Conservation (phyloP, 2,888 invertebrate species). For the Nesidiocoris tenuis region DNA sequence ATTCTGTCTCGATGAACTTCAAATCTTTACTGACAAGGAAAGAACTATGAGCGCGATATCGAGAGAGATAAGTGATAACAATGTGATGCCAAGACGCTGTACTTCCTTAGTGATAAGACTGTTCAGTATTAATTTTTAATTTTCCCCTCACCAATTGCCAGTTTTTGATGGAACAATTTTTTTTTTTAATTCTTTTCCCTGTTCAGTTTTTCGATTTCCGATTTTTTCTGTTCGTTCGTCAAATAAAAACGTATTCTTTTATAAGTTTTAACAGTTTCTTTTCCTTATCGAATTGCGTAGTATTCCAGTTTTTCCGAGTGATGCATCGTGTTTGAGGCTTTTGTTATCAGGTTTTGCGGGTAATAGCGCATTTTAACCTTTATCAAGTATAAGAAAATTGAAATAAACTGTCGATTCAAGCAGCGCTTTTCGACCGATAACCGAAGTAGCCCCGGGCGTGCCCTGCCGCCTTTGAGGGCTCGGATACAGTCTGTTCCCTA, state of each 20-base stretch:
- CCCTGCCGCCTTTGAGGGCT: too few species aligned
- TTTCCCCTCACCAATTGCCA: not conserved
- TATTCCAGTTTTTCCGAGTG: too few species aligned
- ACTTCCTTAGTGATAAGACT: conserved; percentile 42
- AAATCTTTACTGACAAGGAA: conserved; percentile 12
- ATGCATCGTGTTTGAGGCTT: too few species aligned
- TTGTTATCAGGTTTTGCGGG: too few species aligned
- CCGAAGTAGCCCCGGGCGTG: too few species aligned
- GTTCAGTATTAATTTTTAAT: conserved; percentile 32
- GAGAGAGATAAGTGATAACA: conserved; percentile 24
- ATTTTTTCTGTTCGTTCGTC: not conserved
- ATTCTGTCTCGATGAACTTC: not conserved
- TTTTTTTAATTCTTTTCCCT: not conserved
- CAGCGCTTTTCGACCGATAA: too few species aligned
- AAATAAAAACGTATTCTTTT: not conserved
- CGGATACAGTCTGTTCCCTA: too few species aligned
- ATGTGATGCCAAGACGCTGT: conserved; percentile 33
- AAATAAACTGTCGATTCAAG: too few species aligned
- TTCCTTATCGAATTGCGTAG: conserved; percentile 1
- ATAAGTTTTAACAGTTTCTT: conserved; percentile 3
- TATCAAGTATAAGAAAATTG: too few species aligned
- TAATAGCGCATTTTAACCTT: too few species aligned
- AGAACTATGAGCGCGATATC: not conserved
- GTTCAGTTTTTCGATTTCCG: conserved; percentile 8
- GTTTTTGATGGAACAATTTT: not conserved